A percentile compares a stretch with the other conserved stretches of the same genome.
Evolutionary conservation across 2,888 invertebrate genomes (phyloP).

Genomic region (Nineta flava): DNA sequence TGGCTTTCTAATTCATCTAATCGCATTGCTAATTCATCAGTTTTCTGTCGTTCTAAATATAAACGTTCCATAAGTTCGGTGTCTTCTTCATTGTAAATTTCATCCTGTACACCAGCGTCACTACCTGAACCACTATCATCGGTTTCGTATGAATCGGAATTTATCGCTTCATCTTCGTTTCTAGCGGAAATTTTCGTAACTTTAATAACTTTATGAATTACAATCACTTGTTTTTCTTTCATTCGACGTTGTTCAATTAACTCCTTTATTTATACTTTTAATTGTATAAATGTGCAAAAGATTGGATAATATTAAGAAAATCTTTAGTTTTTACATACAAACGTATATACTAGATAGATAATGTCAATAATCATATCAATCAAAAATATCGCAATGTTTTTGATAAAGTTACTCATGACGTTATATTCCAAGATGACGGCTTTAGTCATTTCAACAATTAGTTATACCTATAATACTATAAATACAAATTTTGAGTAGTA

Average conservation of each 20-base stretch:
- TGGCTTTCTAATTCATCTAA: constrained; percentile 71
- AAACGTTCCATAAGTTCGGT: constrained; percentile 23
- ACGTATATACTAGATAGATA: too few species aligned
- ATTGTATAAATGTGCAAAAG: too few species aligned
- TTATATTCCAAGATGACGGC: too few species aligned
- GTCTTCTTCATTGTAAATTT: constrained; percentile 28
- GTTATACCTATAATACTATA: too few species aligned
- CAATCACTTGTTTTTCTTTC: constrained; percentile 24
- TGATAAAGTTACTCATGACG: too few species aligned
- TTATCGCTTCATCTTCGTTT: constrained; percentile 28
- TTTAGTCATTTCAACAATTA: too few species aligned
- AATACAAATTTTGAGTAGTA: too few species aligned
- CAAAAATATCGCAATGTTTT: too few species aligned
- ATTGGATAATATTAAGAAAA: too few species aligned
- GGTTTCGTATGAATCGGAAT: constrained; percentile 13
- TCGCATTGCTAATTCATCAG: constrained; percentile 60
- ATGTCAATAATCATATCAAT: too few species aligned
- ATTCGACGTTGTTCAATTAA: constrained; percentile 16
- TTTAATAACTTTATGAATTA: constrained; percentile 24
- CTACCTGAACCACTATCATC: constrained; percentile 21
- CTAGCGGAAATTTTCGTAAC: constrained; percentile 12
- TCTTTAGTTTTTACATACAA: too few species aligned
- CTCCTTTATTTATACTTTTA: too few species aligned
- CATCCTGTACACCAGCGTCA: constrained; percentile 26
- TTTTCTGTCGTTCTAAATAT: constrained; percentile 40